These are phyloP conservation scores for Motacilla alba DNA, from an alignment of 2,113 vertebrate genomes.

Conservation along the genomic window DNA sequence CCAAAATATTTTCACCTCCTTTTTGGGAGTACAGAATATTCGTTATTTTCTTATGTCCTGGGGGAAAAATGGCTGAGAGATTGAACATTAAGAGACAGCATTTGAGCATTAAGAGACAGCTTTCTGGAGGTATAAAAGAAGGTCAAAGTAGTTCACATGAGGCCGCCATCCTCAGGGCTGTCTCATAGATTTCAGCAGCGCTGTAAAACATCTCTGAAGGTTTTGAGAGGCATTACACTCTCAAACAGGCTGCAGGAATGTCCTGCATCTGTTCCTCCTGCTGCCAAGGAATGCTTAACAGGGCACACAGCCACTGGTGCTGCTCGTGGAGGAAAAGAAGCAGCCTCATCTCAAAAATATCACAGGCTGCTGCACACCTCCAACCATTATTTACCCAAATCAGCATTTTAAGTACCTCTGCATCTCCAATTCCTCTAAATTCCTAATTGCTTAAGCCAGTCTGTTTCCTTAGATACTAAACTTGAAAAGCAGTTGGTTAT, in stretches of 20 bases:
- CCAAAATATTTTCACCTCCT: not conserved
- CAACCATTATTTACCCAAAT: not conserved
- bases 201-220: not conserved
- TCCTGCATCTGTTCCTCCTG: conserved; percentile 21
- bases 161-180: not conserved
- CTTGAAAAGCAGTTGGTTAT: not conserved
- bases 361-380: not conserved
- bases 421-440: not conserved
- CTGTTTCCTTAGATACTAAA: not conserved
- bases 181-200: not conserved
- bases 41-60: not conserved
- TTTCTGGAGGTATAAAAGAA: not conserved
- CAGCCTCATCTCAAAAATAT: not conserved
- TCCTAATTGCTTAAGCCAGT: not conserved
- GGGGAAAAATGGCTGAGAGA: not conserved
- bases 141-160: not conserved
- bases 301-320: not conserved
- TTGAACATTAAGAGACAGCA: not conserved
- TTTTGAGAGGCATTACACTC: conserved; percentile 1
- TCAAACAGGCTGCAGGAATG: conserved; percentile 3
- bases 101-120: not conserved
- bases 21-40: not conserved
- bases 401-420: not conserved
- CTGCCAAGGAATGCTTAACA: conserved; percentile 45
- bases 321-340: not conserved